Evolutionary conservation across 2,888 invertebrate species (phyloP).

Genomic region (Drepana falcataria): DNA sequence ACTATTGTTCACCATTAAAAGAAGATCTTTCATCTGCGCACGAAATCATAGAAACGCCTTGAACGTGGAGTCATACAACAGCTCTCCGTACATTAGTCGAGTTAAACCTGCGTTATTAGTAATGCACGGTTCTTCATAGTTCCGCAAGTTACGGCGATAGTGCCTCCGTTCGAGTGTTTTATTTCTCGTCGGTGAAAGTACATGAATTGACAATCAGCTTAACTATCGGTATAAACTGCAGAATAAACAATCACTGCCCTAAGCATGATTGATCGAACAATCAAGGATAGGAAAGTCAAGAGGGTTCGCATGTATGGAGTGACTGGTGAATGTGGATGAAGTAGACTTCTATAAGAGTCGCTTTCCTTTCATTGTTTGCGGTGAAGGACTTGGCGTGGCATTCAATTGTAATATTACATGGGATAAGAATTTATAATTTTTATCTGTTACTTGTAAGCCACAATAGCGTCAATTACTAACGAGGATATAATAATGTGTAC

Average conservation of each 20-base stretch:
- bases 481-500: slow-evolving; percentile 6
- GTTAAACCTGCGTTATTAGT: slow-evolving; percentile 43
- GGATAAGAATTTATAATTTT: too few relatives aligned
- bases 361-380: too few relatives aligned
- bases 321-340: too few relatives aligned
- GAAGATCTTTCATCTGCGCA: slow-evolving; percentile 28
- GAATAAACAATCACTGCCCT: slow-evolving; percentile 10
- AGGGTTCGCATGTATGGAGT: too few relatives aligned
- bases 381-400: too few relatives aligned
- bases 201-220: slow-evolving; percentile 27
- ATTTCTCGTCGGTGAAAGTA: slow-evolving; percentile 45
- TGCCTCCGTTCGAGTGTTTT: slow-evolving; percentile 33
- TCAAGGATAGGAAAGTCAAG: neutral
- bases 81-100: slow-evolving; percentile 32
- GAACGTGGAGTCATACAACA: slow-evolving; percentile 23
- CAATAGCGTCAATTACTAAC: too few relatives aligned
- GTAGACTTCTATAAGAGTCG: too few relatives aligned
- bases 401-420: too few relatives aligned
- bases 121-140: slow-evolving; percentile 50
- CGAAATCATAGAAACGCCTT: slow-evolving; percentile 27
- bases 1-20: slow-evolving; percentile 28
- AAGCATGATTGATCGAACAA: slow-evolving; percentile 12
- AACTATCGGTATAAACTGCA: slow-evolving; percentile 11
- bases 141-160: slow-evolving; percentile 39
- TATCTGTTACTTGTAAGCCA: too few relatives aligned